Conservation (phyloP, 2,113 vertebrate species). For the Elaphurus davidianus region DNA sequence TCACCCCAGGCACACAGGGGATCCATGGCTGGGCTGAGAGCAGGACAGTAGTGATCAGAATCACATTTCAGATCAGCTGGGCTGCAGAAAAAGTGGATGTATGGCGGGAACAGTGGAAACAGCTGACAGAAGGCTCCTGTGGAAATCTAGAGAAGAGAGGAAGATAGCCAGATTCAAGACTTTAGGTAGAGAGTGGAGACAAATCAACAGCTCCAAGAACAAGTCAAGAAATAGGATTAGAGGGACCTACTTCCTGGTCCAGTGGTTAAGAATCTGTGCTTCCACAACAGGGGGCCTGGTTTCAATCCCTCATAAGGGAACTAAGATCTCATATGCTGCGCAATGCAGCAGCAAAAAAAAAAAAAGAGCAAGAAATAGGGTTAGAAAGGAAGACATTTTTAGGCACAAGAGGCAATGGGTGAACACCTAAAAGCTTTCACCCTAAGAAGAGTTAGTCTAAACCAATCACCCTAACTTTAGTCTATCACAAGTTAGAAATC, state of each 20-base stretch:
- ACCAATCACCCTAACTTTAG: not conserved
- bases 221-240: not conserved
- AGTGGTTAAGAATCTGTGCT: not conserved
- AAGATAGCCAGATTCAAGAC: not conserved
- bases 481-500: not conserved
- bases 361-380: not conserved
- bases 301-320: not conserved
- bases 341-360: not conserved
- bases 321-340: not conserved
- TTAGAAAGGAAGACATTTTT: not conserved
- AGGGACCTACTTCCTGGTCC: not conserved
- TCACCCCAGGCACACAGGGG: fast-evolving
- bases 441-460: not conserved
- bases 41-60: not conserved
- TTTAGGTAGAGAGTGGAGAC: not conserved
- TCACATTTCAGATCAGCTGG: not conserved
- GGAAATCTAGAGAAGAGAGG: not conserved
- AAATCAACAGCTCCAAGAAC: not conserved
- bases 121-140: not conserved
- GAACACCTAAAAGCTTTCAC: not conserved
- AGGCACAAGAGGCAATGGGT: not conserved
- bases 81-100: not conserved
- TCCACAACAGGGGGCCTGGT: not conserved
- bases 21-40: not conserved
- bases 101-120: not conserved